Percentiles rank a stretch among this genome's conserved stretches.
Evolutionary conservation across 2,888 invertebrate species (phyloP).

Genomic region (Neoaliturus tenellus): DNA sequence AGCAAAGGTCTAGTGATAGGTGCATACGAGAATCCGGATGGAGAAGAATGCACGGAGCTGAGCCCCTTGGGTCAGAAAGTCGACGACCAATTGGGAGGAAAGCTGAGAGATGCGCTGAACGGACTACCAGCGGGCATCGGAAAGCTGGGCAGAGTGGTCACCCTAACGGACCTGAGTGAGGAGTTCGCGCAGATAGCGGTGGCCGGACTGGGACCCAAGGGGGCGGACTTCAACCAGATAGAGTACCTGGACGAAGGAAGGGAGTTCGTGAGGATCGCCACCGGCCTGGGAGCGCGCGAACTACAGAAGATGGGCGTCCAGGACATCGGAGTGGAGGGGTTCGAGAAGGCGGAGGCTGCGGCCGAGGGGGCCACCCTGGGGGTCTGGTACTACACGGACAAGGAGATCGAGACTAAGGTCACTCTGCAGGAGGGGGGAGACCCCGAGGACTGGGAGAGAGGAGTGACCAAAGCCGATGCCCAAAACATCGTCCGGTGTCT

Average conservation of each 20-base stretch:
- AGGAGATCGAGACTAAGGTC: slow-evolving; percentile 64
- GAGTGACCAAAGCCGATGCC: slow-evolving; percentile 79
- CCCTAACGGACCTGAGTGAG: slow-evolving; percentile 4
- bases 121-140: slow-evolving; percentile 31
- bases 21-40: slow-evolving; percentile 24
- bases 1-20: slow-evolving; percentile 46
- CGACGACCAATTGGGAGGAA: slow-evolving; percentile 28
- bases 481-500: slow-evolving; percentile 81
- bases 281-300: slow-evolving; percentile 71
- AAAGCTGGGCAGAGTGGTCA: slow-evolving; percentile 31
- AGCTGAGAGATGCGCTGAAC: slow-evolving; percentile 28
- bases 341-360: slow-evolving; percentile 73
- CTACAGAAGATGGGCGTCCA: slow-evolving; percentile 74
- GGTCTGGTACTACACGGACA: slow-evolving; percentile 71
- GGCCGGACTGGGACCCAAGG: slow-evolving; percentile 75
- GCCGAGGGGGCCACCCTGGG: slow-evolving; percentile 73
- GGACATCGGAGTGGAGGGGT: slow-evolving; percentile 72
- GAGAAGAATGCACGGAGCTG: slow-evolving; percentile 41
- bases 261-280: slow-evolving; percentile 71
- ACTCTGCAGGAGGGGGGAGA: slow-evolving; percentile 37
- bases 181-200: slow-evolving; percentile 74
- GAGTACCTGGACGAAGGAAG: slow-evolving; percentile 71
- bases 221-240: slow-evolving; percentile 68
- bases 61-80: slow-evolving; percentile 36
- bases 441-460: slow-evolving; percentile 73